A percentile compares a stretch with the other conserved stretches of the same genome.
phyloP scores from a whole-genome alignment of 2,113 vertebrate genomes.

The Lota lota region DNA sequence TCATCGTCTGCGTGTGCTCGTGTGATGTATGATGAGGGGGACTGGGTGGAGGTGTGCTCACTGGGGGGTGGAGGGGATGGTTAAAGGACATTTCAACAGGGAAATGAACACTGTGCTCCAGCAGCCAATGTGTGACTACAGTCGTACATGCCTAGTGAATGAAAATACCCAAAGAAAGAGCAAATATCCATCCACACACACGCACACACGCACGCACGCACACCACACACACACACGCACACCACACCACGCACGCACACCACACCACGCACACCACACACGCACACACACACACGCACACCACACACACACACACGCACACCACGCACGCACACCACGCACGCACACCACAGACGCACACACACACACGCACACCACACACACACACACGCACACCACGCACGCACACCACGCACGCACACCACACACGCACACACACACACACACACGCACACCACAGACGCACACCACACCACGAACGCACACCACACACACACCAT shows the following conservation, averaged over 20 bases:
- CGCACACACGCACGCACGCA: no score
- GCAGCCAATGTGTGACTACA: constrained; percentile 28
- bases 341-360: not conserved
- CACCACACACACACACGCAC: not conserved
- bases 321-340: no score
- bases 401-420: no score
- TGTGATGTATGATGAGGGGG: constrained; percentile 43
- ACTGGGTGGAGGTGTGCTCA: constrained; percentile 29
- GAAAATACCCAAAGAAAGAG: constrained; percentile 9
- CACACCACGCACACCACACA: no score
- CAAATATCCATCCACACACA: not conserved
- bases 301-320: no score
- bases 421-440: not conserved
- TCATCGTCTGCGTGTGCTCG: constrained; percentile 45
- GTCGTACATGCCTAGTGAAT: constrained; percentile 42
- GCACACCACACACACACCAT: not conserved
- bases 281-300: not conserved
- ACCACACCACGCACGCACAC: no score
- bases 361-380: not conserved
- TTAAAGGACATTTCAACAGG: constrained; percentile 55
- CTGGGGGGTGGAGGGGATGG: constrained; percentile 20
- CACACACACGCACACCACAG: no score
- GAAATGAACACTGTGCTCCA: constrained; percentile 55
- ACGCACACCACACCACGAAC: no score
- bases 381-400: not conserved